Percentiles rank a stretch among this genome's conserved stretches.
Evolutionary conservation across 1,140 invertebrate genomes (phyloP).

Genomic region (Tetragnatha versicolor): DNA sequence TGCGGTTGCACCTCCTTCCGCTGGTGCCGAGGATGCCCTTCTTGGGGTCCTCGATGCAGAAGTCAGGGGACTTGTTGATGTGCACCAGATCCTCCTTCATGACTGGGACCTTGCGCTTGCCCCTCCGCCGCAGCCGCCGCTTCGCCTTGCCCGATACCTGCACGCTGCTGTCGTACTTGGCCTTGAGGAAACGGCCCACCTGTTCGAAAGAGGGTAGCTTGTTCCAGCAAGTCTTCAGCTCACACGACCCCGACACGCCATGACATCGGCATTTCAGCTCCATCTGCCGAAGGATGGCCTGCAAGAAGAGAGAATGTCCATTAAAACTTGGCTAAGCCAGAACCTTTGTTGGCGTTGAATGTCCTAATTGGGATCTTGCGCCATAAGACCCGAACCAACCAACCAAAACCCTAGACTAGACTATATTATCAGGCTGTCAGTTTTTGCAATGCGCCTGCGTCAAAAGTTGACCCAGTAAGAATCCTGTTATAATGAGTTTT

Average conservation of each 20-base stretch:
- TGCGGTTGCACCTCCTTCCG: conserved; percentile 71
- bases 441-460: no score
- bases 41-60: conserved; percentile 69
- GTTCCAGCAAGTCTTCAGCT: conserved; percentile 73
- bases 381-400: no score
- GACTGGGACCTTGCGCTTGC: conserved; percentile 56
- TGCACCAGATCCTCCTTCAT: conserved; percentile 68
- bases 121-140: conserved; percentile 61
- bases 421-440: no score
- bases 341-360: no score
- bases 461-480: no score
- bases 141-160: conserved; percentile 60
- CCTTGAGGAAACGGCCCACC: conserved; percentile 68
- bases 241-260: conserved; percentile 73
- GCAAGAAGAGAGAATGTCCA: conserved; percentile 12
- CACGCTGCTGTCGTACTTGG: conserved; percentile 67
- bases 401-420: no score
- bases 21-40: conserved; percentile 71
- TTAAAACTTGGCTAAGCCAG: background rate
- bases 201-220: conserved; percentile 69
- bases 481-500: no score
- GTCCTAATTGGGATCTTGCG: no score
- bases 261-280: conserved; percentile 71
- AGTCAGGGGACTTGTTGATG: conserved; percentile 73
- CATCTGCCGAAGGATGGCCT: conserved; percentile 67